Evolutionary conservation across 2,888 invertebrate species (phyloP), one percentile per base, ranked within the genome.

Genomic region (Ptychoptera albimana): DNA sequence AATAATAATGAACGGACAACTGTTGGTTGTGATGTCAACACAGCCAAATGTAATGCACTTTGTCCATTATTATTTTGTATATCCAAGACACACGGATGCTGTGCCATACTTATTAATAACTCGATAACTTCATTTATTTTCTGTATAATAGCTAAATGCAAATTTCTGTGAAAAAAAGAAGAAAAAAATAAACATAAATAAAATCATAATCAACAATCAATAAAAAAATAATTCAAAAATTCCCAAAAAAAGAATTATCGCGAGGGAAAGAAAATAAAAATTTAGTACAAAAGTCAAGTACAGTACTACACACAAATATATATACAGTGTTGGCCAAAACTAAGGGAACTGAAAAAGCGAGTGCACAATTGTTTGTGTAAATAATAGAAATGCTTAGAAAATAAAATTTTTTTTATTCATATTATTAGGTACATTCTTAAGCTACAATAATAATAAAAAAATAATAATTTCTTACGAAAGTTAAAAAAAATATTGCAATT

Each of bases 41-140:
- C 85, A 0, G 92, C 87, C 49, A 92, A 67, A 66, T 93, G 92
- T n/a, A 93, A 66, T 0, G 91, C 79, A 2, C 89, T 82, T 55
- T 84, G 80, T 7, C 78, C 76, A 45, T 76, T 72, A 64, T 87
- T 81, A 64, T 93, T 93, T 43, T 75, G 72, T 34, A 86, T 75
- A 61, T 91, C 82, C 37, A 93, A 67, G 47, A 82, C 73, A 40
- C 75, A 74, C 43, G 80, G 79, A 64, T 82, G 77, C 32, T 88
- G 86, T 47, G 83, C 82, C 59, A 82, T 70, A 49, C 76, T 73
- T 54, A 91, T 82, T 41, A 92, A 71, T 42, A 79, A 77, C 51
- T 77, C 70, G 1, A 83, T 78, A 48, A 81, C 77, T 55, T 84
- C 79, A 48, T 74, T 69, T 57, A 77, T 76, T 39, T 82, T 80